Evolutionary conservation across 2,888 invertebrate genomes (phyloP).

Genomic region (Agrypnus murinus): DNA sequence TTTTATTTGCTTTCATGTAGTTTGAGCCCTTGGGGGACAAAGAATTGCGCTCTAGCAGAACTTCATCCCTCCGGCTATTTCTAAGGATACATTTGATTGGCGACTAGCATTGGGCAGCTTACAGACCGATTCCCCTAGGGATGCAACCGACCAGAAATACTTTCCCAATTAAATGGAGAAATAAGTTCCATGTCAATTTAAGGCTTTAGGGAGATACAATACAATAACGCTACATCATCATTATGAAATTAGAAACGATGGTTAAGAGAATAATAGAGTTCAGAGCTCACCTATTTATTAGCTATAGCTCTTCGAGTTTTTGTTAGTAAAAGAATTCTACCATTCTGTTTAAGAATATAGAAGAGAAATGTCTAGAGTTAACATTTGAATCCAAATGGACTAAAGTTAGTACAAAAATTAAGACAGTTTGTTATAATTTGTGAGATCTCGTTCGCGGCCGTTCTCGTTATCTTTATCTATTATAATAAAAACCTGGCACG

Average conservation of each 20-base stretch:
- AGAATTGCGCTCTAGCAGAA: conserved; percentile 29
- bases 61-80: conserved; percentile 43
- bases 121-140: conserved; percentile 46
- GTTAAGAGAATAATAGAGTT: conserved; percentile 14
- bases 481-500: conserved; percentile 44
- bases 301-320: too few species aligned
- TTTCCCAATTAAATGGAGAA: conserved; percentile 52
- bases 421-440: conserved; percentile 26
- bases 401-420: conserved; percentile 10
- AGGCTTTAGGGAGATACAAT: conserved; percentile 50
- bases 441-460: conserved; percentile 17
- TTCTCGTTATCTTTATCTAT: conserved; percentile 40
- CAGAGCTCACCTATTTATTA: background rate
- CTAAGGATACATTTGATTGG: conserved; percentile 51
- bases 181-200: conserved; percentile 53
- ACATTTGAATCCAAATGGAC: background rate
- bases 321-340: too few species aligned
- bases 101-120: conserved; percentile 48
- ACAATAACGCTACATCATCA: conserved; percentile 50
- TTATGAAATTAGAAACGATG: conserved; percentile 50
- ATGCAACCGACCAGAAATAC: conserved; percentile 50
- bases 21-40: background rate
- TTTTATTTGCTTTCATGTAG: conserved; percentile 17
- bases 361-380: background rate
- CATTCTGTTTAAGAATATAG: too few species aligned